Base-by-base conservation (phyloP, 2,113 vertebrate species). In the Lepisosteus osseus region DNA sequence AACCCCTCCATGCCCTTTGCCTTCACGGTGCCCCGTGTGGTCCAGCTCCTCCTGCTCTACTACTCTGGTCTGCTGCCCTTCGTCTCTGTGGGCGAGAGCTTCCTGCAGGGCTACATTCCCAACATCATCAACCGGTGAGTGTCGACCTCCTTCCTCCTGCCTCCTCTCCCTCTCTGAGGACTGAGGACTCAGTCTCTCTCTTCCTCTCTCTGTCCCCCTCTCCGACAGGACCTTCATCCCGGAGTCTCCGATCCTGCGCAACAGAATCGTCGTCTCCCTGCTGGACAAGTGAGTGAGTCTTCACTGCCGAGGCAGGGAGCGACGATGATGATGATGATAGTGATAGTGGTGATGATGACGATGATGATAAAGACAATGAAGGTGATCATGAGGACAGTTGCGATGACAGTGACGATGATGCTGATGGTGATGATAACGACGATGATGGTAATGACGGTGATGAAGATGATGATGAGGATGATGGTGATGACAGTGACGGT, bases 61-160 rank as follows among this genome's bases (percentile, higher is more conserved):
- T 96, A 95, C 76, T 82, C 78, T 13, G 95, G 95, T 67, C 86
- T 95, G 62, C 87, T 96, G 77, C 94, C 95, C 61, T 96, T 94
- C 45, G 54, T 92, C 7, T 83, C 87, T 0, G 82, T 95, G 45
- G 88, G 86, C 0, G 94, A 95, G 83, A 87, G 79, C 45, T 85
- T 95, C 69, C 78, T 96, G 76, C 82, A 95, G 73, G 93, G 88
- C 65, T 92, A 92, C 86, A 77, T 95, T 77, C 90, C 90, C 0
- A 83, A 84, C 63, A 79, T 95, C 83, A 83, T 95, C 72, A 95
- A 95, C 89, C 93, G 89, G 94, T 92, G 45, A 63, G 80, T 61
- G 74, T 71, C 51, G 15, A 45, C 17, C 51, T 68, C 47, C 47
- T 51, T 51, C 47, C 47, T 9, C 4, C 47, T 51, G 47, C 9